Evolutionary conservation across 1,140 invertebrate species (phyloP), one percentile per base, ranked within the genome.

Genomic region (Lanistes nyassanus): DNA sequence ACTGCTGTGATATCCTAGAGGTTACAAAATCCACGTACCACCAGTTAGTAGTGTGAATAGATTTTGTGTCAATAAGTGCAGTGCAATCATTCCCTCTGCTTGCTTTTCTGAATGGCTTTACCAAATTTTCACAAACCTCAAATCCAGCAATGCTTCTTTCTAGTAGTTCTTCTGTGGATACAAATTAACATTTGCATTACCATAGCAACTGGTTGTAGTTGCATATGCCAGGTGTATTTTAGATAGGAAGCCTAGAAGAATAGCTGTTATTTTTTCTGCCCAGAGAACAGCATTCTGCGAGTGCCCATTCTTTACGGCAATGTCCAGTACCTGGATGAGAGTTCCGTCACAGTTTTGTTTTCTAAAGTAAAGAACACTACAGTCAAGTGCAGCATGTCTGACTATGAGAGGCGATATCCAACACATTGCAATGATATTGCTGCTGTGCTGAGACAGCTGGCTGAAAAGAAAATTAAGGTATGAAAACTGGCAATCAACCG

Each of bases 241-340:
- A 60, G 31, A 9, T 60, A 60, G 9, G 23, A 60, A 60, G n/a
- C 29, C 29, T 60, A 72, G 56, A 58, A 42, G 6, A 68, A 26
- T 7, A 51, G 16, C 21, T 69, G n/a, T 13, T 29, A 72, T 75
- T 60, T 34, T 69, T 68, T 71, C 64, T 79, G 70, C 76, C 75
- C 77, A 80, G 29, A 79, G 90, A 88, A 89, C 78, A 78, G 88
- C 69, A 84, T 92, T 36, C 80, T 92, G 7, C 81, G 91, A 67
- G 85, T 92, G 42, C 91, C 91, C 31, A 87, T 92, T 26, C 80
- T 92, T 7, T 92, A 92, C 84, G 91, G 91, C 31, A 81, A 87
- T 37, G 89, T 92, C 29, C 90, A 91, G 78, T 84, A 77, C 26
- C 75, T 92, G 34, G 85, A 82, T 31, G 91, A 92, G 81, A 91